phyloP scores from a whole-genome alignment of 1,140 invertebrate species.

The Bombus pascuorum region DNA sequence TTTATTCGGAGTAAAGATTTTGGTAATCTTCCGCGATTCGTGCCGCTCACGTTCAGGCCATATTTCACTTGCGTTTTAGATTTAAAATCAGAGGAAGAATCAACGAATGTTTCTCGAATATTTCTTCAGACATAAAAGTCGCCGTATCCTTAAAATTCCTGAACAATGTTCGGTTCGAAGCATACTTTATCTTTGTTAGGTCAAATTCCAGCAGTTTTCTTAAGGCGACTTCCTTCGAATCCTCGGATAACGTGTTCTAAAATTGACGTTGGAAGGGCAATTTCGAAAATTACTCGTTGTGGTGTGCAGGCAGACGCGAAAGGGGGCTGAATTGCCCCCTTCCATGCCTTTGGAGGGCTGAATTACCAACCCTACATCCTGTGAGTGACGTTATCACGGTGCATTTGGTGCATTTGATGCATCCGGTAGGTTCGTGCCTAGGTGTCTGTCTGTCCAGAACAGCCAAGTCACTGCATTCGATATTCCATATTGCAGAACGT shows the following conservation, averaged over 20 bases:
- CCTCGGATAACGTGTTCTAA: not conserved
- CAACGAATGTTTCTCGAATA: not conserved
- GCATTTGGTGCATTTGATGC: conserved; percentile 71
- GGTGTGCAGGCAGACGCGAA: conserved; percentile 1
- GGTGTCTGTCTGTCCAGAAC: conserved; percentile 69
- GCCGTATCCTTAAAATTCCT: not conserved
- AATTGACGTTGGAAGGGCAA: conserved; percentile 57
- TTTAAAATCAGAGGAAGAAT: not conserved
- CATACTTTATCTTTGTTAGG: not conserved
- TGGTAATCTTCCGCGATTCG: not conserved
- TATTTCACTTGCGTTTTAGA: not conserved
- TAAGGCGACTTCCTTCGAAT: not conserved
- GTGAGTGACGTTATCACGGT: conserved; percentile 77
- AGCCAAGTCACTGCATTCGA: conserved; percentile 71
- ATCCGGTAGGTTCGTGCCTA: conserved; percentile 67
- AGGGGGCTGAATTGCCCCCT: conserved; percentile 35
- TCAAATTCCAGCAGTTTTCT: not conserved
- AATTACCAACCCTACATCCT: conserved; percentile 68
- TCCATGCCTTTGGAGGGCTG: conserved; percentile 47
- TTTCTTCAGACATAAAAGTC: not conserved
- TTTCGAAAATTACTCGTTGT: conserved; percentile 66
- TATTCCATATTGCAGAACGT: conserved; percentile 67
- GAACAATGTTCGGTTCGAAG: not conserved
- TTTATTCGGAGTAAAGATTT: not conserved
- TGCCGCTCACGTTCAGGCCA: not conserved